Conservation (phyloP, 2,797 vertebrate genomes). For the Nothura maculosa region DNA sequence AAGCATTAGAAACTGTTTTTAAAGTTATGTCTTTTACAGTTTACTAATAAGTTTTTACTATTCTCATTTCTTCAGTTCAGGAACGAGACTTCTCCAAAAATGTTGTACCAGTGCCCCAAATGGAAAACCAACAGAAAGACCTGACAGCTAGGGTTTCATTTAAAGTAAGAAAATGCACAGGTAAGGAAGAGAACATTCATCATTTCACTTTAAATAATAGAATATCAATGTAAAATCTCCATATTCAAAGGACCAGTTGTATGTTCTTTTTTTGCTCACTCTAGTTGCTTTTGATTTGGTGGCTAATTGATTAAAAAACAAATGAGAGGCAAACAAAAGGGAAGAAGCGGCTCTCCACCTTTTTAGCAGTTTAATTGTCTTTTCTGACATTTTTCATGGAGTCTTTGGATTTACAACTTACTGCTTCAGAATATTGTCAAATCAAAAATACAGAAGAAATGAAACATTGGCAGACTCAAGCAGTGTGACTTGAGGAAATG, state of each 20-base stretch:
- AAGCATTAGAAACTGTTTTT: not conserved
- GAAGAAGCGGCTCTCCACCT: not conserved
- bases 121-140: not conserved
- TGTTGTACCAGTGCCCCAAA: rapidly evolving
- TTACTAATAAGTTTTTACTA: not conserved
- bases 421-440: not conserved
- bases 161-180: not conserved
- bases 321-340: not conserved
- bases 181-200: not conserved
- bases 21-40: not conserved
- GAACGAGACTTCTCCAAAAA: not conserved
- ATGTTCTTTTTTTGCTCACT: not conserved
- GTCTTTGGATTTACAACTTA: not conserved
- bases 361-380: not conserved
- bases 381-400: not conserved
- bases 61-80: not conserved
- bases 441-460: not conserved
- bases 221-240: not conserved
- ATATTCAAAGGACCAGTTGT: rapidly evolving
- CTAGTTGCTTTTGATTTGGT: not conserved
- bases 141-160: not conserved
- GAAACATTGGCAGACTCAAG: not conserved
- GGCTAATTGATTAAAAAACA: not conserved
- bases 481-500: not conserved
- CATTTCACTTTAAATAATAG: rapidly evolving